Percentiles rank a stretch among this genome's conserved stretches.
phyloP scores from a whole-genome alignment of 1,140 invertebrate species.

The Heliconius nattereri region DNA sequence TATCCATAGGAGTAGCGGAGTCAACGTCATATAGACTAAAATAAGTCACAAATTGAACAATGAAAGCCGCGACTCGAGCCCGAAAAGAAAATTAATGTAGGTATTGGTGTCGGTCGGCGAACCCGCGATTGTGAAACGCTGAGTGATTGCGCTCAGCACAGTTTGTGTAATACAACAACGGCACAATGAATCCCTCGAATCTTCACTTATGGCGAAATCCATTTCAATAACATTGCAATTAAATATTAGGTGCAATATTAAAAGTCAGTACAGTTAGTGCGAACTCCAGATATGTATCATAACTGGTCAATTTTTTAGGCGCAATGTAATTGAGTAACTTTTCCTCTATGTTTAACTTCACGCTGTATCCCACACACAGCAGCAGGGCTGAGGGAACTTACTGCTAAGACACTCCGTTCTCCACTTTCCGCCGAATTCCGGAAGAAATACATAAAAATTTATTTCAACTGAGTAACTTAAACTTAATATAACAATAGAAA shows the following conservation, averaged over 20 bases:
- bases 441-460: no score
- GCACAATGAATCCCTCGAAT: conserved; percentile 67
- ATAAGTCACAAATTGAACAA: conserved; percentile 73
- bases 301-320: neutral
- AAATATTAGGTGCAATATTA: neutral
- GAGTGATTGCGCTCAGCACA: conserved; percentile 70
- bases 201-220: conserved; percentile 66
- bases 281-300: neutral
- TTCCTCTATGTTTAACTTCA: no score
- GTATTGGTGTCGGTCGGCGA: conserved; percentile 77
- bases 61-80: conserved; percentile 63
- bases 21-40: conserved; percentile 41
- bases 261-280: neutral
- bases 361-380: no score
- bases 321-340: no score
- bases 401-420: no score
- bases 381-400: no score
- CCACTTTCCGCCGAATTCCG: no score
- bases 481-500: neutral
- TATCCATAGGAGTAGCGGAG: neutral
- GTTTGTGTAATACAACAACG: conserved; percentile 73
- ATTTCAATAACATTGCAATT: conserved; percentile 32
- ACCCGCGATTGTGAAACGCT: conserved; percentile 75
- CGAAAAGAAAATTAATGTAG: conserved; percentile 80
- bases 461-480: neutral